Percentiles rank a stretch among this genome's conserved stretches.
phyloP scores from a whole-genome alignment of 2,797 vertebrate species.

The Aulostomus chinensis region DNA sequence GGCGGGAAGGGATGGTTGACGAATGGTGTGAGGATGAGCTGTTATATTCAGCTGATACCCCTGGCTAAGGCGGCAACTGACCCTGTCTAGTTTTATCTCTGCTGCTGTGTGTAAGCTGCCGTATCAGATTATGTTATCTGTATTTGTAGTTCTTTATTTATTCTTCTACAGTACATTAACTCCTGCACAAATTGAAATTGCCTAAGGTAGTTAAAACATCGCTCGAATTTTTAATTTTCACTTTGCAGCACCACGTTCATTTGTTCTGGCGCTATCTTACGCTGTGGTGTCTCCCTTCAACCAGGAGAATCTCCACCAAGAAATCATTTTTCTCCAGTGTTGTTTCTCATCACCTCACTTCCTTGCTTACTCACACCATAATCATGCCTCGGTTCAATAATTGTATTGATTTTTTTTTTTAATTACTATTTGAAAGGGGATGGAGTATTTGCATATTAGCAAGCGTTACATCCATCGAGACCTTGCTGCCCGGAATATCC shows the following conservation, averaged over 20 bases:
- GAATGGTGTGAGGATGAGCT: too few species aligned
- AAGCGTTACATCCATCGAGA: conserved; percentile 91
- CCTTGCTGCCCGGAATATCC: conserved; percentile 90
- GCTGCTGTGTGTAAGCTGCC: neutral
- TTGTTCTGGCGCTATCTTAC: neutral
- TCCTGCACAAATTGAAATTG: neutral
- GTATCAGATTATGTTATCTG: neutral
- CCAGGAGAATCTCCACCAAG: neutral
- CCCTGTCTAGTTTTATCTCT: neutral
- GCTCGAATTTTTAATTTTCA: too few species aligned
- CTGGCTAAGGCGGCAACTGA: too few species aligned
- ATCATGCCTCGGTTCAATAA: neutral
- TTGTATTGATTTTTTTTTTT: neutral
- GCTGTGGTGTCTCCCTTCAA: neutral
- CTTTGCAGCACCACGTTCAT: too few species aligned
- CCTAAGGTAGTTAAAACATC: conserved; percentile 3
- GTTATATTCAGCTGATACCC: too few species aligned
- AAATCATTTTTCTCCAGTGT: conserved; percentile 4
- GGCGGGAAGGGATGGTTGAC: too few species aligned
- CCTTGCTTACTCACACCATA: too few species aligned
- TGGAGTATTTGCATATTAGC: conserved; percentile 94
- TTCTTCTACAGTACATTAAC: neutral
- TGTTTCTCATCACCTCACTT: too few species aligned
- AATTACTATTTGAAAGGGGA: conserved; percentile 85
- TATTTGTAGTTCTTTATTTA: too few species aligned